A percentile compares a stretch with the other conserved stretches of the same genome.
Evolutionary conservation across 2,888 invertebrate genomes (phyloP).

Genomic region (Syrphus vitripennis): DNA sequence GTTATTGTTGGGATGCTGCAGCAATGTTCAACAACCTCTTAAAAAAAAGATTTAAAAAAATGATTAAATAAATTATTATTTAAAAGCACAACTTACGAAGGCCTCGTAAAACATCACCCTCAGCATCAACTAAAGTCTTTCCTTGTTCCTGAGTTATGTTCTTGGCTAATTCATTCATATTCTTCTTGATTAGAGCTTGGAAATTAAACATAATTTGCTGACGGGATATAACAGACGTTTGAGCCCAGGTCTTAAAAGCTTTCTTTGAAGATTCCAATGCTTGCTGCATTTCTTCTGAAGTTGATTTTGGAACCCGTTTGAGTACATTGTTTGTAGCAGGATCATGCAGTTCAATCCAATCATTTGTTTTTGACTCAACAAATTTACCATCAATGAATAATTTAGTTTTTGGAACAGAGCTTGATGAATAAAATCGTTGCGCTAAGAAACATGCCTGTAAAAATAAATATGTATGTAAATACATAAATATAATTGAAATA

Average conservation of each 20-base stretch:
- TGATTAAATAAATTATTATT: slow-evolving; percentile 74
- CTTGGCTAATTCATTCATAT: slow-evolving; percentile 93
- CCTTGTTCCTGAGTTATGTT: slow-evolving; percentile 98
- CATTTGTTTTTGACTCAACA: slow-evolving; percentile 93
- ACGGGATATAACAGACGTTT: slow-evolving; percentile 94
- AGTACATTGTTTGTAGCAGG: slow-evolving; percentile 95
- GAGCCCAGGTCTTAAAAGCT: slow-evolving; percentile 91
- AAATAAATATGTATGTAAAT: background rate
- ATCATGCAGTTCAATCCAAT: slow-evolving; percentile 97
- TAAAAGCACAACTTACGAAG: slow-evolving; percentile 88
- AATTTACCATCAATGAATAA: slow-evolving; percentile 97
- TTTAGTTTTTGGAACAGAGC: slow-evolving; percentile 90
- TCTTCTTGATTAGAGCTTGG: slow-evolving; percentile 92
- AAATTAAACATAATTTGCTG: slow-evolving; percentile 96
- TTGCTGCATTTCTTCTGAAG: slow-evolving; percentile 92
- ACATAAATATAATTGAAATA: too few species aligned
- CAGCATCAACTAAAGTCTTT: slow-evolving; percentile 97
- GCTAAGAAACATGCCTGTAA: slow-evolving; percentile 75
- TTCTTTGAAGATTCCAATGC: slow-evolving; percentile 93
- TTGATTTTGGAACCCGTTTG: slow-evolving; percentile 94
- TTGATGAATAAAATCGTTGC: slow-evolving; percentile 82
- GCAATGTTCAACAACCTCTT: slow-evolving; percentile 98
- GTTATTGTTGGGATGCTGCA: slow-evolving; percentile 96
- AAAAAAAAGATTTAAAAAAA: slow-evolving; percentile 62
- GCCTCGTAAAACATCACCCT: slow-evolving; percentile 98